Evolutionary conservation across 2,888 invertebrate species (phyloP), one percentile per base, ranked within the genome.

Genomic region (Danaus chrysippus): DNA sequence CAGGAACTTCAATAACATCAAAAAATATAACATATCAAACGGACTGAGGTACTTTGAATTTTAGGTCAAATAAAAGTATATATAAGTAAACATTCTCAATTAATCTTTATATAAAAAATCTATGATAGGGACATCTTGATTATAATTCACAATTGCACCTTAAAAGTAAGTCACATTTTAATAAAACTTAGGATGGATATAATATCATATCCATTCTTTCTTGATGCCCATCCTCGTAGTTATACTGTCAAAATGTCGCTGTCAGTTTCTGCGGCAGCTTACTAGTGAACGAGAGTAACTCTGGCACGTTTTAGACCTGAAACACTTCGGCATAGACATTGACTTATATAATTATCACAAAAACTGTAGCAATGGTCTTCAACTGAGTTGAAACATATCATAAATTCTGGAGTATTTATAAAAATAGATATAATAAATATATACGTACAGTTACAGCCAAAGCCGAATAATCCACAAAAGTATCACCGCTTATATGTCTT

Each of bases 171-270:
- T 15, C 3, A 9, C 3, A n/a, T 17, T 49, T 17, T 3, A 49
- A 34, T 34, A 34, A 34, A 6, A 5, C 6, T 8, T 34, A 11
- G 17, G 11, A 17, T 10, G 2, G 49, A 11, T 49, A 17, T 10
- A 17, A 49, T 49, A 17, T n/a, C 49, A 9, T 44, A 43, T 56
- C 43, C 19, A 43, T 6, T 43, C 10, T 17, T 34, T 42, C 43
- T 15, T 43, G n/a, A 6, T 12, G 3, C 5, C 13, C 6, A 1
- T 54, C 43, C 53, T 43, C 2, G 11, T 19, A 34, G 43, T 23
- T 44, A 23, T 43, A 43, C 56, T 61, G 57, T 61, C 61, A 61
- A 61, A 53, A 43, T 57, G 61, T 61, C 61, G 43, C 56, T 57
- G 61, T 56, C 56, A 34, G 17, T 49, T 49, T 15, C 49, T 17